phyloP scores from a whole-genome alignment of 1,140 invertebrate genomes.

The Zaprionus lachaisei region DNA sequence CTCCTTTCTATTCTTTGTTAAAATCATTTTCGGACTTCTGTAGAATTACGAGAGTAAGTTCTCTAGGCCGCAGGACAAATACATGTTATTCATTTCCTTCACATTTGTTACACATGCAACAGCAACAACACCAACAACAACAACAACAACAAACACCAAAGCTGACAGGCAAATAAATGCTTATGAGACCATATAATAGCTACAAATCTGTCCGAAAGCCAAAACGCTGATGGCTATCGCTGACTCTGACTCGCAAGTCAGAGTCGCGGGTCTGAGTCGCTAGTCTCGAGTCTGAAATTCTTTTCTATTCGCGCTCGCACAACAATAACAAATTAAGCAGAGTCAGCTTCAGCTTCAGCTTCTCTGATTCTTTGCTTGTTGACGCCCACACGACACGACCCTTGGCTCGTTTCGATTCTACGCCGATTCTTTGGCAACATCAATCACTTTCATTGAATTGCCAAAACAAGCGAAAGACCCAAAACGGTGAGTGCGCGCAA shows the following conservation, averaged over 20 bases:
- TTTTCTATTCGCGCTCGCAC: slow-evolving; percentile 2
- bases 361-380: slow-evolving; percentile 7
- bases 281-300: background rate
- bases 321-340: slow-evolving; percentile 32
- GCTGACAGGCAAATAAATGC: slow-evolving; percentile 54
- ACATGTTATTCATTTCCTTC: background rate
- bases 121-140: slow-evolving; percentile 13
- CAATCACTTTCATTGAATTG: slow-evolving; percentile 83
- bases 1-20: too few relatives aligned
- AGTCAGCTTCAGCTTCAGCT: slow-evolving; percentile 5
- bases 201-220: slow-evolving; percentile 66
- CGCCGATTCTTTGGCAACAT: slow-evolving; percentile 63
- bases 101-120: slow-evolving; percentile 3
- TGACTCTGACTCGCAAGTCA: background rate
- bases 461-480: slow-evolving; percentile 47
- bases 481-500: background rate
- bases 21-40: background rate
- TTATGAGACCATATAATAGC: slow-evolving; percentile 67
- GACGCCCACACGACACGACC: slow-evolving; percentile 51
- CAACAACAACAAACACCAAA: slow-evolving; percentile 21
- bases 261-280: background rate
- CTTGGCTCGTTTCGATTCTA: slow-evolving; percentile 41
- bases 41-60: background rate
- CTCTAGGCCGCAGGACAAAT: background rate
- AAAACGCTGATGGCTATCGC: slow-evolving; percentile 53